Evolutionary conservation across 2,113 vertebrate genomes (phyloP).

Genomic region (Mormyrus lacerda): DNA sequence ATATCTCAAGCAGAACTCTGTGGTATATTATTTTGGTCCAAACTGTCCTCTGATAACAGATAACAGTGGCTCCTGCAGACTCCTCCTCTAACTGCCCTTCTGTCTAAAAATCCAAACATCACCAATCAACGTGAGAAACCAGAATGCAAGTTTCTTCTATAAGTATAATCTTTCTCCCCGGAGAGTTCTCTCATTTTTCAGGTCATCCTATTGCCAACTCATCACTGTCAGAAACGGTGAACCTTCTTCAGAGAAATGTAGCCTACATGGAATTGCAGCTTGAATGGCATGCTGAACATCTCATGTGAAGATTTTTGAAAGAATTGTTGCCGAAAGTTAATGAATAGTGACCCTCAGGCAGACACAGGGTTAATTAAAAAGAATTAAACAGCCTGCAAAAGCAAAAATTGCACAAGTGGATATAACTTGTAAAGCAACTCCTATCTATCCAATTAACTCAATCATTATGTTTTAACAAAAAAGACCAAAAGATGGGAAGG

Average conservation of each 20-base stretch:
- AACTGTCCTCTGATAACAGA: not conserved
- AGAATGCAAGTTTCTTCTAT: not conserved
- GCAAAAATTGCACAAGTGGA: not conserved
- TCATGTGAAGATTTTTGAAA: not conserved
- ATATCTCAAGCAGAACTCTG: not conserved
- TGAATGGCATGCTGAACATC: not conserved
- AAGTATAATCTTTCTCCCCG: not conserved
- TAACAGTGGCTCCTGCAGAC: not conserved
- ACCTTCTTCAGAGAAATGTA: not conserved
- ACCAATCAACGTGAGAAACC: not conserved
- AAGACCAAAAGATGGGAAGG: not conserved
- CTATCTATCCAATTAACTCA: not conserved
- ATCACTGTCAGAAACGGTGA: not conserved
- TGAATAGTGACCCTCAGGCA: not conserved
- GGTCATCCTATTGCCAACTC: not conserved
- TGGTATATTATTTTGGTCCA: not conserved
- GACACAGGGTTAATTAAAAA: not conserved
- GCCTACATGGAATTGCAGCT: not conserved
- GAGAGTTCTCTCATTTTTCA: not conserved
- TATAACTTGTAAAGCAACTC: not conserved
- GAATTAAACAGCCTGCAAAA: not conserved
- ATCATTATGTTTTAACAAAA: not conserved
- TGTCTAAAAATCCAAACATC: not conserved
- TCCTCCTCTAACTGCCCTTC: not conserved
- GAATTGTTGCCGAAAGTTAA: not conserved